These are phyloP conservation scores for Plebejus argus DNA, from an alignment of 2,888 invertebrate genomes.

Conservation along the genomic window DNA sequence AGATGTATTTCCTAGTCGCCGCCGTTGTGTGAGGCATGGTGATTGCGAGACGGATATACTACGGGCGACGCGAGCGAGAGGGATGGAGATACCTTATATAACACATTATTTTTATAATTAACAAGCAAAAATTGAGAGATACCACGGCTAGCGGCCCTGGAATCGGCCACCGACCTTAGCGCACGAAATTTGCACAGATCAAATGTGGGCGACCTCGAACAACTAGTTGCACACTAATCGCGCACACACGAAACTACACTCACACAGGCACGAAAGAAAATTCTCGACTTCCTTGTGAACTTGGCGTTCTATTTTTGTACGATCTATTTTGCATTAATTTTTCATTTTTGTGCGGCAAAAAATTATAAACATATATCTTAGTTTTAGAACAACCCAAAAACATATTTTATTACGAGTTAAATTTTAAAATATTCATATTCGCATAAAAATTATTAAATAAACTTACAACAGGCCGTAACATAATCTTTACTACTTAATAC, in stretches of 20 bases:
- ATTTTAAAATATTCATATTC: not conserved
- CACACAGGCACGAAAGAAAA: slow-evolving; percentile 58
- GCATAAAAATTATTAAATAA: not conserved
- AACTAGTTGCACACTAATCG: slow-evolving; percentile 68
- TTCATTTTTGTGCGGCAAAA: not conserved
- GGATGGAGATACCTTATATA: slow-evolving; percentile 67
- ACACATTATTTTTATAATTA: slow-evolving; percentile 82
- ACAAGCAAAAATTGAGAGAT: slow-evolving; percentile 80
- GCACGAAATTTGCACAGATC: slow-evolving; percentile 80
- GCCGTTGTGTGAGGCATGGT: slow-evolving; percentile 65
- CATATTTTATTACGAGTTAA: not conserved
- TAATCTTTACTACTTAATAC: no score
- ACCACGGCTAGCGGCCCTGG: slow-evolving; percentile 73
- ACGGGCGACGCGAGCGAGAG: slow-evolving; percentile 47
- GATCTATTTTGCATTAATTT: not conserved
- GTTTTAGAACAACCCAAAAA: not conserved
- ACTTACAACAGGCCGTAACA: not conserved
- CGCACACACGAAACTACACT: slow-evolving; percentile 50
- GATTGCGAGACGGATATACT: slow-evolving; percentile 55
- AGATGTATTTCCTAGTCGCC: slow-evolving; percentile 74
- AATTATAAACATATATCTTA: not conserved
- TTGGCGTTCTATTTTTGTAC: slow-evolving; percentile 25
- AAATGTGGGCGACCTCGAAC: slow-evolving; percentile 80
- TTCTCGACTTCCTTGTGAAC: slow-evolving; percentile 66
- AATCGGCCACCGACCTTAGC: slow-evolving; percentile 72